Base-by-base conservation (phyloP, 2,113 vertebrate genomes). In the Dunckerocampus dactyliophorus region DNA sequence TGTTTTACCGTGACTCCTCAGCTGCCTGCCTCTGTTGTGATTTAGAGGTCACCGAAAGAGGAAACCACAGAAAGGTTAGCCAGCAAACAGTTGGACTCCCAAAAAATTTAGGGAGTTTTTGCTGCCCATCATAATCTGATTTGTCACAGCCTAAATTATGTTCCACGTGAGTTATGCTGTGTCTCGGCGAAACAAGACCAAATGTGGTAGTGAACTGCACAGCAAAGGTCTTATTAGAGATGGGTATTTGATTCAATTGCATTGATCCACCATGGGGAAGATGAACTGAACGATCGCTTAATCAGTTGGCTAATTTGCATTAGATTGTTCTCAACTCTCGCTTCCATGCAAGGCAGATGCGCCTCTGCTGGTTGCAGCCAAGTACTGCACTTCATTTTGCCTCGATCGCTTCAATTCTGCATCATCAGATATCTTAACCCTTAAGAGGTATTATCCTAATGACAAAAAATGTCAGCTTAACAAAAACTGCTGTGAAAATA, bases 61-160 rank as follows among this genome's bases (percentile, higher is more conserved):
- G 76, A 82, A 91, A 83, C 82, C 72, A 1, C 81, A 80, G 71
- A 76, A 74, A 87, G 69, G 49, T 80, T 75, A 79, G 84, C 76
- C 75, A 88, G 82, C 61, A 85, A 85, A 83, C 73, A 67, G 45
- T 45, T 63, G 31, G 63, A 71, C 62, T 82, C 52, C 63, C 64
- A 48, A 61, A 66, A 85, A 71, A 43, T 3, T 64, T 74, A 47
- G 55, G 4, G 22, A 74, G 57, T 64, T 78, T 70, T 62, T 68
- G 47, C 60, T 81, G 69, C 57, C 54, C 58, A 74, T 75, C 58
- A 65, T 62, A 64, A 75, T 49, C 63, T 74, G 75, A 82, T 81
- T 81, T 81, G 77, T 85, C 59, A 76, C 58, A 63, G 43, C 54
- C 9, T 24, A 54, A 61, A 9, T 49, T 48, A 19, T 72, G 43